A percentile compares a stretch with the other conserved stretches of the same genome.
phyloP scores from a whole-genome alignment of 1,140 invertebrate species.

The Oscheius sp. region DNA sequence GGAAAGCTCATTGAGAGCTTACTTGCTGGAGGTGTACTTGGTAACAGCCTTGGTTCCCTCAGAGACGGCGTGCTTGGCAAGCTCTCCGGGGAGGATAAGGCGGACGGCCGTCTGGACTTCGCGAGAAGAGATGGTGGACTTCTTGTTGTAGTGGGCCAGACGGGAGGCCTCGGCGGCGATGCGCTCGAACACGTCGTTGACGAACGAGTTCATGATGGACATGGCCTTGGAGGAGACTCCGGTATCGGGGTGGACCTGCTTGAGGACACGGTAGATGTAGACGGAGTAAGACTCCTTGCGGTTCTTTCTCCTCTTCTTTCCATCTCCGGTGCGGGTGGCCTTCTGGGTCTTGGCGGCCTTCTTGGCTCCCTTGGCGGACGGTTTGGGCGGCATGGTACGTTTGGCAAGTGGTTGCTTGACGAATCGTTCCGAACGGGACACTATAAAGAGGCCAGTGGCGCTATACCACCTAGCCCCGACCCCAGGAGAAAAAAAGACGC shows the following conservation, averaged over 20 bases:
- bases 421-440: too few relatives aligned
- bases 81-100: slow-evolving; percentile 60
- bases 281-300: slow-evolving; percentile 60
- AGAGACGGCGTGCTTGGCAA: slow-evolving; percentile 40
- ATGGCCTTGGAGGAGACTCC: slow-evolving; percentile 67
- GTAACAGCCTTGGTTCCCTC: slow-evolving; percentile 41
- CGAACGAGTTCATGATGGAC: slow-evolving; percentile 71
- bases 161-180: slow-evolving; percentile 71
- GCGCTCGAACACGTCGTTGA: slow-evolving; percentile 71
- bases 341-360: slow-evolving; percentile 65
- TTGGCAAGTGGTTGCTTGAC: neutral
- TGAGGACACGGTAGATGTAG: slow-evolving; percentile 57
- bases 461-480: too few relatives aligned
- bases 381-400: slow-evolving; percentile 62
- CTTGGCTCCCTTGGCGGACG: slow-evolving; percentile 64
- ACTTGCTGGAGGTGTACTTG: slow-evolving; percentile 42
- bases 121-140: slow-evolving; percentile 64
- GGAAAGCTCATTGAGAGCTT: neutral
- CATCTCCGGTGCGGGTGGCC: slow-evolving; percentile 61
- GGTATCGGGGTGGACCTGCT: slow-evolving; percentile 64
- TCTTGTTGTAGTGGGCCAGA: slow-evolving; percentile 73
- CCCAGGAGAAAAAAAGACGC: too few relatives aligned
- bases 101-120: slow-evolving; percentile 63
- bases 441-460: too few relatives aligned
- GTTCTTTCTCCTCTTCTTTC: slow-evolving; percentile 62